Evolutionary conservation across 1,140 invertebrate genomes (phyloP).

Genomic region (Dinothrombium tinctorium): DNA sequence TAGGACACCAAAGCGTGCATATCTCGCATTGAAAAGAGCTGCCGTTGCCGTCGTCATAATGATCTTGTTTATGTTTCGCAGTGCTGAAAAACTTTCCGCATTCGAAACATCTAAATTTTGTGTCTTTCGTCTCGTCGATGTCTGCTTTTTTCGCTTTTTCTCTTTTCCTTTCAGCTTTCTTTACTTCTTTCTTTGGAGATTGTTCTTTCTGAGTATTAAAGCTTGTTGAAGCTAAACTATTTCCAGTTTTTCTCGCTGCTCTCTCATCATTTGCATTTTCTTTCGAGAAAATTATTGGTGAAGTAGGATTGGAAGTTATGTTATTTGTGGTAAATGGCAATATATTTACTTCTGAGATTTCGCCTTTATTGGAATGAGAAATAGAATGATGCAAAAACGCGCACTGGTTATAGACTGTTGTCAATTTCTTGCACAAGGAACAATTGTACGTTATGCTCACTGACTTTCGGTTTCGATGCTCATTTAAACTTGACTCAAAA

Average conservation of each 20-base stretch:
- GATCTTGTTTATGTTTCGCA: not conserved
- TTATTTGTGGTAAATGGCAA: no score
- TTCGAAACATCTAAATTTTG: not conserved
- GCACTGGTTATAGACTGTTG: not conserved
- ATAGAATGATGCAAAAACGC: not conserved
- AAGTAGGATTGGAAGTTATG: no score
- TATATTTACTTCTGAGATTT: no score
- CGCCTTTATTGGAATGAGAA: no score
- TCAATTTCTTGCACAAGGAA: not conserved
- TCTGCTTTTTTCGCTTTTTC: not conserved
- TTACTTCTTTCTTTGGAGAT: not conserved
- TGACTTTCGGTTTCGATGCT: not conserved
- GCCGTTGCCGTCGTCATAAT: not conserved
- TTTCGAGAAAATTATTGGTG: not conserved
- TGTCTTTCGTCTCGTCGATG: not conserved
- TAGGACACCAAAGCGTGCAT: not conserved
- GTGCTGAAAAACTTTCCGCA: not conserved
- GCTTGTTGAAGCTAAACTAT: not conserved
- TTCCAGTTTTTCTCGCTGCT: not conserved
- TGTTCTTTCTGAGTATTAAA: not conserved
- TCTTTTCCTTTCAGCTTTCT: not conserved
- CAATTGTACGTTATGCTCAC: not conserved
- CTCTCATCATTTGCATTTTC: not conserved
- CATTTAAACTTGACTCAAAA: not conserved
- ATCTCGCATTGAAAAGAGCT: not conserved